A percentile compares a stretch with the other conserved stretches of the same genome.
Conservation (phyloP, 2,113 vertebrate genomes). For the Triplophysa rosa region DNA sequence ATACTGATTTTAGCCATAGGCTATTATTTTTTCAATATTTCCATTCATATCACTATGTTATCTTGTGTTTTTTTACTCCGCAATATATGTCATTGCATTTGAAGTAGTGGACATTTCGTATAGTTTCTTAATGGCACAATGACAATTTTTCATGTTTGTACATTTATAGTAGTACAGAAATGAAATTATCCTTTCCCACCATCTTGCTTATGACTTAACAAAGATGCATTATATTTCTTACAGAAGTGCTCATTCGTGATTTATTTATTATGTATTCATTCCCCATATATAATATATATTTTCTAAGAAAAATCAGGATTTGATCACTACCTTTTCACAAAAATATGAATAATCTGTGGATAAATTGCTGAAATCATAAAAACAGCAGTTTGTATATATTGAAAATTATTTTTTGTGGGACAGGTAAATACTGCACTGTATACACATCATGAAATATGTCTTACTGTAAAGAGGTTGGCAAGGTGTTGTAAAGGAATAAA, state of each 20-base stretch:
- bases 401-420: neutral
- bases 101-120: neutral
- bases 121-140: neutral
- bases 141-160: neutral
- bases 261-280: constrained; percentile 9
- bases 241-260: neutral
- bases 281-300: constrained; percentile 3
- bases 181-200: neutral
- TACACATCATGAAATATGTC: neutral
- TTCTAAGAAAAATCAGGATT: neutral
- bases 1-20: constrained; percentile 9
- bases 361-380: neutral
- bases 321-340: neutral
- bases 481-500: neutral
- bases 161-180: neutral
- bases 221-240: neutral
- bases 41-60: neutral
- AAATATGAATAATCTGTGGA: neutral
- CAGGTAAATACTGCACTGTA: constrained; percentile 31
- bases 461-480: neutral
- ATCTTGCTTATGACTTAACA: neutral
- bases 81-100: neutral
- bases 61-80: neutral
- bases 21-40: neutral
- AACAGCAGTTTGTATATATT: neutral